A percentile compares a stretch with the other conserved stretches of the same genome.
Conservation (phyloP, 2,113 vertebrate genomes). For the Scomber colias region DNA sequence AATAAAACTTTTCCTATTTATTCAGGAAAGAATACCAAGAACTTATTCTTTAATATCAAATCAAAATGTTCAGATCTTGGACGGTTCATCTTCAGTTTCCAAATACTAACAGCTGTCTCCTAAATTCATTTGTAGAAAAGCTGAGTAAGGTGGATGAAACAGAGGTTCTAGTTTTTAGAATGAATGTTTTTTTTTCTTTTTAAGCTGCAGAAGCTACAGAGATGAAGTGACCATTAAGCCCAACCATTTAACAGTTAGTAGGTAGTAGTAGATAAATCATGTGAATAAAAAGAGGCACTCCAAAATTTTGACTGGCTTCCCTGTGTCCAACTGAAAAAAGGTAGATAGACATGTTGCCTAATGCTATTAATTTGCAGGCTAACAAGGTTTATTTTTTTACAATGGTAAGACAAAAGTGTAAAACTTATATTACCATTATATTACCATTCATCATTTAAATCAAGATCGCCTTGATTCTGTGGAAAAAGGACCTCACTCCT, state of each 20-base stretch:
- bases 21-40: background rate
- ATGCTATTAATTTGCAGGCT: background rate
- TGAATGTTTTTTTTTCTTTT: background rate
- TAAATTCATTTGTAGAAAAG: background rate
- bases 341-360: background rate
- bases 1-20: background rate
- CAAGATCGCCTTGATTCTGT: conserved; percentile 38
- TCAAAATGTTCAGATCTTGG: background rate
- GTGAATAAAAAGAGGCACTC: background rate
- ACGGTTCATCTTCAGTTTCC: background rate
- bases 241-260: background rate
- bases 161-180: background rate
- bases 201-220: background rate
- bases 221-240: background rate
- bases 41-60: background rate
- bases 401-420: conserved; percentile 16
- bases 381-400: background rate
- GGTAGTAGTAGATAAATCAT: conserved; percentile 7
- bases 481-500: conserved; percentile 5
- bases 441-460: conserved; percentile 11
- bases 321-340: background rate
- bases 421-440: conserved; percentile 16
- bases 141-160: background rate
- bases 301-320: background rate
- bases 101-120: background rate